Conservation (phyloP, 2,113 vertebrate species). For the Poicephalus meyeri region DNA sequence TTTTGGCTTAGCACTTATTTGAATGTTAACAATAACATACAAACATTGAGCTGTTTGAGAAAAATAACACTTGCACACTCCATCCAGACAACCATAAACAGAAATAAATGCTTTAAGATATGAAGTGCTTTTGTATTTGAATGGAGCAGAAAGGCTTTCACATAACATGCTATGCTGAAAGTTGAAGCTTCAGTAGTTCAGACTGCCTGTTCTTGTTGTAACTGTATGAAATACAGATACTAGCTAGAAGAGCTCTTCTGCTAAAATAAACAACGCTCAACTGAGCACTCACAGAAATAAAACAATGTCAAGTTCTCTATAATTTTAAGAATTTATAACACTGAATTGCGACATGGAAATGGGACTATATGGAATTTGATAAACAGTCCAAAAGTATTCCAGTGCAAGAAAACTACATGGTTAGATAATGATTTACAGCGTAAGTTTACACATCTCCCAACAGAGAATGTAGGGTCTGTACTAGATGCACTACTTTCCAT, state of each 20-base stretch:
- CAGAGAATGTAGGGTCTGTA: not conserved
- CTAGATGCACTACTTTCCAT: not conserved
- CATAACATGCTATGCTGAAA: not conserved
- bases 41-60: slow-evolving; percentile 41
- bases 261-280: slow-evolving; percentile 1
- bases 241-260: not conserved
- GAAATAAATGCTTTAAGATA: slow-evolving; percentile 49
- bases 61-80: slow-evolving; percentile 18
- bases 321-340: not conserved
- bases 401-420: not conserved
- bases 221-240: not conserved
- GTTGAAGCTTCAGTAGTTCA: not conserved
- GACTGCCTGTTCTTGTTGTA: not conserved
- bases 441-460: not conserved
- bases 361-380: not conserved
- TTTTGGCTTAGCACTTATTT: not conserved
- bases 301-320: not conserved
- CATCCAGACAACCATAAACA: slow-evolving; percentile 52
- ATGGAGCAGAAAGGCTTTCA: slow-evolving; percentile 7
- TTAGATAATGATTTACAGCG: not conserved
- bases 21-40: slow-evolving; percentile 42
- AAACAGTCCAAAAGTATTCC: not conserved
- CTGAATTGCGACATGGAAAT: not conserved
- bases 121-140: slow-evolving; percentile 26
- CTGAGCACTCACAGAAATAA: not conserved